phyloP scores from a whole-genome alignment of 2,888 invertebrate species.

The Tribolium freemani region DNA sequence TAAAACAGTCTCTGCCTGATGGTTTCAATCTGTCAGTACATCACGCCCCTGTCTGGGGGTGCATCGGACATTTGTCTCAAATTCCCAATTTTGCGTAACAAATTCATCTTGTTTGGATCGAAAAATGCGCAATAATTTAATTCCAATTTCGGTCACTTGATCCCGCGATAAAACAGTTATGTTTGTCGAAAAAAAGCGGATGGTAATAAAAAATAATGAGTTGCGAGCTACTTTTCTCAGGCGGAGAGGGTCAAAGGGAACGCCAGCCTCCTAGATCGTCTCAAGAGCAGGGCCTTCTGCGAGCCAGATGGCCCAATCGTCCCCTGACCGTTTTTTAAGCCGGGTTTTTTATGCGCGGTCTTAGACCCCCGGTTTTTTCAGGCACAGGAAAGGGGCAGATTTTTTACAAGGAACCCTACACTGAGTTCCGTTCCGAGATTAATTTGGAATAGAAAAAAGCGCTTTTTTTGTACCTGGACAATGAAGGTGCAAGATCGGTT shows the following conservation, averaged over 20 bases:
- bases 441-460: constrained; percentile 64
- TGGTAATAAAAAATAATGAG: constrained; percentile 41
- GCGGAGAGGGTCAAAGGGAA: constrained; percentile 64
- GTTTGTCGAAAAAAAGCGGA: constrained; percentile 30
- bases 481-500: constrained; percentile 66
- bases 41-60: constrained; percentile 52
- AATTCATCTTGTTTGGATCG: neutral
- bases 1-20: constrained; percentile 63
- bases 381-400: constrained; percentile 68
- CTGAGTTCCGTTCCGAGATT: constrained; percentile 68
- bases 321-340: constrained; percentile 69
- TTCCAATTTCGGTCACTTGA: constrained; percentile 51
- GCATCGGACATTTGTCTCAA: constrained; percentile 29
- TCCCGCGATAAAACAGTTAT: constrained; percentile 54
- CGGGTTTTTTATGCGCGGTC: constrained; percentile 66
- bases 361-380: constrained; percentile 62
- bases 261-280: constrained; percentile 61
- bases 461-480: constrained; percentile 65
- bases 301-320: constrained; percentile 64
- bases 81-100: constrained; percentile 26
- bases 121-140: neutral
- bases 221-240: constrained; percentile 59
- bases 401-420: constrained; percentile 67
- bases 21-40: constrained; percentile 68
- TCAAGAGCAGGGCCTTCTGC: constrained; percentile 63